These are phyloP conservation scores for Babyrousa celebensis DNA, from an alignment of 2,797 vertebrate genomes.

Conservation along the genomic window DNA sequence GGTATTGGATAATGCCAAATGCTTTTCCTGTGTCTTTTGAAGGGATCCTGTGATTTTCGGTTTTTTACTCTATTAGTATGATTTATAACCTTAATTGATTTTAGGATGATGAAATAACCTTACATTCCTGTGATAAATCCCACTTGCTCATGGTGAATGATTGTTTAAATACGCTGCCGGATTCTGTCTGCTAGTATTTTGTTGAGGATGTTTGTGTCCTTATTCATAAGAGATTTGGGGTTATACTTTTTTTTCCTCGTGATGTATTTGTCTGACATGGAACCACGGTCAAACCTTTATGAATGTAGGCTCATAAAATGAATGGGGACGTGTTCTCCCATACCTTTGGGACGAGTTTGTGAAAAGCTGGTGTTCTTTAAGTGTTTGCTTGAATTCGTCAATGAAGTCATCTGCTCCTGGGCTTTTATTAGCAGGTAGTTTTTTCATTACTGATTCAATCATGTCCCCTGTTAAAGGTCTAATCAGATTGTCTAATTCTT, in stretches of 20 bases:
- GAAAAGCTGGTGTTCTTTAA: not conserved
- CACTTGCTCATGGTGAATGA: not conserved
- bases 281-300: not conserved
- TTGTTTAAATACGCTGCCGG: not conserved
- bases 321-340: not conserved
- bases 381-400: not conserved
- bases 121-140: not conserved
- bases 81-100: not conserved
- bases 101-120: not conserved
- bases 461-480: not conserved
- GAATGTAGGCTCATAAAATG: not conserved
- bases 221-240: not conserved
- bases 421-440: not conserved
- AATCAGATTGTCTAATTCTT: not conserved
- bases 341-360: not conserved
- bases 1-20: not conserved
- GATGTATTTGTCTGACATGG: not conserved
- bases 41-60: fast-evolving
- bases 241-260: not conserved
- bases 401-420: not conserved
- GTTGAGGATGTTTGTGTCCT: not conserved
- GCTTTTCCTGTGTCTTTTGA: not conserved
- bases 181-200: not conserved
- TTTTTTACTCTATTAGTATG: not conserved
- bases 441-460: not conserved